These are phyloP conservation scores for Pollenia labialis DNA, from an alignment of 2,888 invertebrate genomes.

Conservation along the genomic window DNA sequence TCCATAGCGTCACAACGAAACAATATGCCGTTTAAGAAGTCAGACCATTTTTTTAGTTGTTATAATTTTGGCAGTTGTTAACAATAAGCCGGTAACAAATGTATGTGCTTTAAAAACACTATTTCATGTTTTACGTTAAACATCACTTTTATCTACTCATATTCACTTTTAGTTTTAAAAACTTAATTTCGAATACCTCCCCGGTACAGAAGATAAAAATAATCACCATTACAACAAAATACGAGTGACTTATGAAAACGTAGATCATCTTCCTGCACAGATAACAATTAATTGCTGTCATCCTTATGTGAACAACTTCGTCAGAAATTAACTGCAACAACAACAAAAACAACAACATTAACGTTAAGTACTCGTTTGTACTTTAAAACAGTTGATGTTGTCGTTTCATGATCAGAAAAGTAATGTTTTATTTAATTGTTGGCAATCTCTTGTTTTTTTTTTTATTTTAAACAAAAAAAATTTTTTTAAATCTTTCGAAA, in stretches of 20 bases:
- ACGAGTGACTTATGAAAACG: slow-evolving; percentile 31
- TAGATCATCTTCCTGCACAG: slow-evolving; percentile 49
- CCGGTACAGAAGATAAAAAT: neutral
- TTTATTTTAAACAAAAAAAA: neutral
- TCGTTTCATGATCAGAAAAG: neutral
- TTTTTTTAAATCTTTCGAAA: neutral
- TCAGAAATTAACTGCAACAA: slow-evolving; percentile 27
- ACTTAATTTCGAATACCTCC: neutral
- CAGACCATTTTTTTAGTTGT: too few species aligned
- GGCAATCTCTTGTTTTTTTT: slow-evolving; percentile 11
- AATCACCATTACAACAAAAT: neutral
- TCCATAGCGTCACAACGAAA: too few species aligned
- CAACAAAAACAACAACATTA: neutral
- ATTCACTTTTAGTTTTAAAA: too few species aligned
- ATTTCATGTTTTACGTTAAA: too few species aligned
- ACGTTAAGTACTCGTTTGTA: neutral
- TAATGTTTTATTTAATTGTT: slow-evolving; percentile 39
- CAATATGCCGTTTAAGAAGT: too few species aligned
- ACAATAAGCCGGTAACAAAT: too few species aligned
- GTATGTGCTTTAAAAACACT: too few species aligned
- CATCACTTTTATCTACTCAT: too few species aligned
- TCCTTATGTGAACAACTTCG: slow-evolving; percentile 52
- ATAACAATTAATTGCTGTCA: slow-evolving; percentile 64
- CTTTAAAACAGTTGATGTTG: slow-evolving; percentile 46
- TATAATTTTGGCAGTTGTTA: too few species aligned